Conservation (phyloP, 2,888 invertebrate species). For the Drosophila nr. perissopoda region DNA sequence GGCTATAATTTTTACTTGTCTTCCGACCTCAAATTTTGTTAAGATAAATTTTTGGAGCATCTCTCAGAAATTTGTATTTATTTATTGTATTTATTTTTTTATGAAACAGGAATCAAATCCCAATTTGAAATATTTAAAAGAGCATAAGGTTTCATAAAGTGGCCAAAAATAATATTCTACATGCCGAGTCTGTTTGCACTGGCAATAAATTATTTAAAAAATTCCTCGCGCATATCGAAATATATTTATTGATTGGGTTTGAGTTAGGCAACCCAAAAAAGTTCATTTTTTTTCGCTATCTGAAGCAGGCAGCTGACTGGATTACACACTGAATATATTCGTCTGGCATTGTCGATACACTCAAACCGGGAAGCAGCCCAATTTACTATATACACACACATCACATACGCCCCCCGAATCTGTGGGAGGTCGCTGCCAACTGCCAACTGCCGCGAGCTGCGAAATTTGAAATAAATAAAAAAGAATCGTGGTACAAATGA, state of each 20-base stretch:
- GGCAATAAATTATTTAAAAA: slow-evolving; percentile 20
- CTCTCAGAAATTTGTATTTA: neutral
- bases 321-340: slow-evolving; percentile 15
- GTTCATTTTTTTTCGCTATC: slow-evolving; percentile 7
- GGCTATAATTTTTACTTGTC: too few species aligned
- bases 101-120: neutral
- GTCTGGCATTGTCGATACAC: slow-evolving; percentile 34
- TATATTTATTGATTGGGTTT: slow-evolving; percentile 22
- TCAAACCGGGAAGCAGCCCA: slow-evolving; percentile 15
- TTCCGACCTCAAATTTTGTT: too few species aligned
- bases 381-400: slow-evolving; percentile 19
- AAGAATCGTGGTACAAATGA: slow-evolving; percentile 65
- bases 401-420: slow-evolving; percentile 6
- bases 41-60: neutral
- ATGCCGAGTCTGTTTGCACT: neutral
- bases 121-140: too few species aligned
- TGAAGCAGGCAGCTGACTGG: slow-evolving; percentile 29
- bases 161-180: neutral
- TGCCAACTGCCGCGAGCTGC: slow-evolving; percentile 38
- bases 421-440: slow-evolving; percentile 24
- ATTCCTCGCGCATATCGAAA: slow-evolving; percentile 12
- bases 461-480: slow-evolving; percentile 17
- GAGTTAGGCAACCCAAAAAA: slow-evolving; percentile 18
- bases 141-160: neutral
- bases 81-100: neutral